phyloP scores from a whole-genome alignment of 2,888 invertebrate species.

The Stegana nigrithorax region DNA sequence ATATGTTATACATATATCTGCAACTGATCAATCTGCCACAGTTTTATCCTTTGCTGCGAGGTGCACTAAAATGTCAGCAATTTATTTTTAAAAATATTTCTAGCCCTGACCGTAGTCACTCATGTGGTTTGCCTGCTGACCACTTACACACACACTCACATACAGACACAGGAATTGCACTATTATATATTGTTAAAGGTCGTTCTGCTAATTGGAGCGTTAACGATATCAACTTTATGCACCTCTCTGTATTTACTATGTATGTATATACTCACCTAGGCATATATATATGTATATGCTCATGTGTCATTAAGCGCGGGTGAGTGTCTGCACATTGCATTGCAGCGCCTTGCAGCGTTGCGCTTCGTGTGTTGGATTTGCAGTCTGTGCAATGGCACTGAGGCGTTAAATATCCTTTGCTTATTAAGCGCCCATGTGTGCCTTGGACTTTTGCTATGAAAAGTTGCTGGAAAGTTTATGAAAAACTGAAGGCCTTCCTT shows the following conservation, averaged over 20 bases:
- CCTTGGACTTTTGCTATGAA: no score
- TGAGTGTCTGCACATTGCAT: neutral
- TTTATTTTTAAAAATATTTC: constrained; percentile 15
- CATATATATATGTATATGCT: neutral
- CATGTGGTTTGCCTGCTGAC: neutral
- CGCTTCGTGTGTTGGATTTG: constrained; percentile 1
- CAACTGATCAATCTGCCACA: neutral
- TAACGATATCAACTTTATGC: constrained; percentile 38
- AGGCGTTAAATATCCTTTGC: constrained; percentile 48
- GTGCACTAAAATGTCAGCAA: constrained; percentile 11
- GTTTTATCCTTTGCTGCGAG: neutral
- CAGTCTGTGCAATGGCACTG: constrained; percentile 26
- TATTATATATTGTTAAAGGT: constrained; percentile 46
- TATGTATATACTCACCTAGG: neutral
- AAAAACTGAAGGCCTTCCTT: no score
- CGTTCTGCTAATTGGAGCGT: constrained; percentile 56
- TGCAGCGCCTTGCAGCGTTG: no score
- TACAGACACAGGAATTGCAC: no score
- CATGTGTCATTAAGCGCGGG: neutral
- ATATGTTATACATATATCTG: no score
- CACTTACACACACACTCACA: no score
- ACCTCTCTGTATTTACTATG: constrained; percentile 18
- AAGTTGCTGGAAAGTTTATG: neutral
- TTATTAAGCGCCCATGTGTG: no score
- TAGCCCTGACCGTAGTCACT: constrained; percentile 2